Percentiles rank a stretch among this genome's conserved stretches.
Conservation (phyloP, 2,888 invertebrate genomes). For the Lingula anatina region DNA sequence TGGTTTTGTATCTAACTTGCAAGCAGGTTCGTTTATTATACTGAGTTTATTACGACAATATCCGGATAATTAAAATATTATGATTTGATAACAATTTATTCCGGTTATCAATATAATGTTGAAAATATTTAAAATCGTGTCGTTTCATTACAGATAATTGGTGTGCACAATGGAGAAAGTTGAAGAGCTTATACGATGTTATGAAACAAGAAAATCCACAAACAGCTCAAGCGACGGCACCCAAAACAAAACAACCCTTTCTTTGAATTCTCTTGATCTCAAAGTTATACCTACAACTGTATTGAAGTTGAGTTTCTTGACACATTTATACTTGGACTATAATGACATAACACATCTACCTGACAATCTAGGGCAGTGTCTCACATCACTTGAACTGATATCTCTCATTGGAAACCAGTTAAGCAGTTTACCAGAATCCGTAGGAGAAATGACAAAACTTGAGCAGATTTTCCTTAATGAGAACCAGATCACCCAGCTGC, state of each 20-base stretch:
- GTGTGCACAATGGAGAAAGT: too few species aligned
- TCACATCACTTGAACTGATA: constrained; percentile 18
- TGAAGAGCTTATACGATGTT: too few species aligned
- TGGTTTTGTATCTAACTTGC: too few species aligned
- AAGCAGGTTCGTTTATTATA: too few species aligned
- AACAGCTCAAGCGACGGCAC: not conserved
- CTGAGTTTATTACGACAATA: too few species aligned
- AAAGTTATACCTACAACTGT: not conserved
- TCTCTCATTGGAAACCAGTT: constrained; percentile 30
- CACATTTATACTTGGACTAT: constrained; percentile 23
- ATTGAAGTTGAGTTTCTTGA: not conserved
- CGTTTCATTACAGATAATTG: too few species aligned
- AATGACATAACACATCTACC: constrained; percentile 26
- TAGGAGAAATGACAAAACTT: constrained; percentile 19
- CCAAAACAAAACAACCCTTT: not conserved
- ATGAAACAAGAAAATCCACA: too few species aligned
- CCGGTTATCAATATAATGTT: too few species aligned
- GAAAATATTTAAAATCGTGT: too few species aligned
- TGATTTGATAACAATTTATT: too few species aligned
- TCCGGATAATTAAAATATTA: too few species aligned
- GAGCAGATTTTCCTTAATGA: constrained; percentile 27
- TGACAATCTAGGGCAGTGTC: constrained; percentile 12
- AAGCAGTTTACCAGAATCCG: constrained; percentile 16
- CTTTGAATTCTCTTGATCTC: not conserved
- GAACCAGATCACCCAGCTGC: constrained; percentile 21